Conservation (phyloP, 2,113 vertebrate species). For the Tinamus guttatus region DNA sequence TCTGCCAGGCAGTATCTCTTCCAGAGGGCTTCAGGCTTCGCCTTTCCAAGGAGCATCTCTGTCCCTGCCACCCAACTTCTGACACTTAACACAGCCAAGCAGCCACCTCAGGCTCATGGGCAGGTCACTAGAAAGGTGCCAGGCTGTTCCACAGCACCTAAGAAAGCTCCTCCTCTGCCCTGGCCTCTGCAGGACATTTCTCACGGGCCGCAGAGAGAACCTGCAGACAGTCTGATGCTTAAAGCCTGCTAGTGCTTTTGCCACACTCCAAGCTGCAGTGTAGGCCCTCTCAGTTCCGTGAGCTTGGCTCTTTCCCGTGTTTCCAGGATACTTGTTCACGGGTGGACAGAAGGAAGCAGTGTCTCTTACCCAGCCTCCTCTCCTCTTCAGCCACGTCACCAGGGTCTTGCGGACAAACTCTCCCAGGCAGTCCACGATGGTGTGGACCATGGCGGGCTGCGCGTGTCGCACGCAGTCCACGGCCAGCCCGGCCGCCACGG, state of each 20-base stretch:
- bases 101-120: not conserved
- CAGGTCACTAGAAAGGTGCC: not conserved
- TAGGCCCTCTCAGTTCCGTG: not conserved
- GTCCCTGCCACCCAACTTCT: not conserved
- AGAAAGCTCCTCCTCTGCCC: not conserved
- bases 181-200: not conserved
- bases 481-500: conserved; percentile 90
- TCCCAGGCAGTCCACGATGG: conserved; percentile 95
- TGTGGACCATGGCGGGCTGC: conserved; percentile 91
- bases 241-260: not conserved
- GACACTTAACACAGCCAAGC: not conserved
- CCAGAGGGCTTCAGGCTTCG: not conserved
- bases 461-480: conserved; percentile 94
- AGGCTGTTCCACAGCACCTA: not conserved
- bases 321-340: not conserved
- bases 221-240: not conserved
- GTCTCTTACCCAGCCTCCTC: conserved; percentile 94
- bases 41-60: not conserved
- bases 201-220: fast-evolving
- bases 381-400: conserved; percentile 88
- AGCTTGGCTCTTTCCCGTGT: not conserved
- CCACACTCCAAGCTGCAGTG: not conserved
- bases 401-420: conserved; percentile 95
- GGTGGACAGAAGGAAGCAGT: not conserved
- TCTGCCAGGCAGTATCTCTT: not conserved